Evolutionary conservation across 2,113 vertebrate species (phyloP), one percentile per base, ranked within the genome.

Genomic region (Callithrix jacchus): DNA sequence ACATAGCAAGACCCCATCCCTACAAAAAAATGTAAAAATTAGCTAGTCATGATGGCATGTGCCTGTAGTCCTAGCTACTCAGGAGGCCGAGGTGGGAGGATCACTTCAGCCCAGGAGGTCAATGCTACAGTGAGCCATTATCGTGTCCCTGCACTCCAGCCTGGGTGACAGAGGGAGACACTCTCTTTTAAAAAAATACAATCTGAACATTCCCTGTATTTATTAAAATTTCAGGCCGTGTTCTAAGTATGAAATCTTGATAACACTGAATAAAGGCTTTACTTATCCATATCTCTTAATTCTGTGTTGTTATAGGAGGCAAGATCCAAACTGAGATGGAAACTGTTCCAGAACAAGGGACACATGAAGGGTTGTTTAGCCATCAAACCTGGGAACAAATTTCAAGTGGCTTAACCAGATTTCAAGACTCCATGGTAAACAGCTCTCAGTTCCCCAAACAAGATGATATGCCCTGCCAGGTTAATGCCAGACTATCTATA

Each of bases 261-360:
- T 40, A 93, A 58, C 20, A 5, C 25, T 66, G 3, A 92, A 25
- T 6, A 77, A 42, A 93, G 14, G 6, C 23, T 95, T 95, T n/a
- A 37, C 25, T 64, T 82, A 20, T 86, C 61, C 18, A 64, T 6
- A 58, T 93, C 52, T 95, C 45, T 93, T 82, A 61, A 79, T 93
- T 95, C 25, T 88, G 37, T 97, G 52, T 91, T 64, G 25, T 84
- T 70, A 71, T 35, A 97, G 95, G 87, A 79, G 90, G 54, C 42
- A 93, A 71, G 45, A 93, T 56, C 66, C 94, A 73, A 80, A 58
- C 2, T 52, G 49, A 85, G 17, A 42, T 58, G 16, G 66, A 86
- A 73, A 92, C 27, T 45, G 3, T 85, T 88, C n/a, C 80, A 76
- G 77, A 89, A 92, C 16, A n/a, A 97, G 92, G 40, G 84, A 7